Base-by-base conservation (phyloP, 2,888 invertebrate genomes). In the Drosophila sordidapex region DNA sequence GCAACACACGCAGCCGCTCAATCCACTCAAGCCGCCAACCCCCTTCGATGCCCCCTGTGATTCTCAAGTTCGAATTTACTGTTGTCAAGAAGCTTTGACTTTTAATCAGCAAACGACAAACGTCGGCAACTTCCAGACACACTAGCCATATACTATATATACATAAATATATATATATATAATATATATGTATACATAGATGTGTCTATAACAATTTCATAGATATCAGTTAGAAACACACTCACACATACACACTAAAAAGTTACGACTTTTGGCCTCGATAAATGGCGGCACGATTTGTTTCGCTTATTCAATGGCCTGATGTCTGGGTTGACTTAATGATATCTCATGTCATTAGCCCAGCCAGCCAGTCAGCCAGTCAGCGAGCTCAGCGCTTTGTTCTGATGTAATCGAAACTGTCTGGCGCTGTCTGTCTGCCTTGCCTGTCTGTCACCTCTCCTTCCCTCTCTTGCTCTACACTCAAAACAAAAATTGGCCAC, bases 331-430 rank as follows among this genome's bases (percentile, higher is more conserved):
- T 21, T 33, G 49, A 49, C 49, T 61, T 80, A 78, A 78, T 76
- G 78, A 76, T 78, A 80, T 68, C 81, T 72, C 76, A 48, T 80
- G 72, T 78, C 78, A 80, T 80, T 80, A 76, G 78, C 80, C n/a
- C 46, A 46, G 46, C 31, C 52, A 52, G 48, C 25, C 25, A 49
- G 21, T 1, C 51, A 49, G 49, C 15, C 15, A 53, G 46, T 15
- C 18, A 54, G 33, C 27, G 60, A 38, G 67, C 74, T 78, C 73
- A 49, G 61, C 62, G 58, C n/a, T 65, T 56, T 65, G 21, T 63
- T 68, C 58, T 80, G 78, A 76, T 78, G 72, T 72, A 80, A 80
- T 78, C 72, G 56, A 76, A 56, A 62, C 74, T 69, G 80, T 77
- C 76, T 80, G 80, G 62, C 54, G 40, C 10, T 52, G 53, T n/a